Conservation (phyloP, 2,888 invertebrate species). For the Sinotaia quadrata region DNA sequence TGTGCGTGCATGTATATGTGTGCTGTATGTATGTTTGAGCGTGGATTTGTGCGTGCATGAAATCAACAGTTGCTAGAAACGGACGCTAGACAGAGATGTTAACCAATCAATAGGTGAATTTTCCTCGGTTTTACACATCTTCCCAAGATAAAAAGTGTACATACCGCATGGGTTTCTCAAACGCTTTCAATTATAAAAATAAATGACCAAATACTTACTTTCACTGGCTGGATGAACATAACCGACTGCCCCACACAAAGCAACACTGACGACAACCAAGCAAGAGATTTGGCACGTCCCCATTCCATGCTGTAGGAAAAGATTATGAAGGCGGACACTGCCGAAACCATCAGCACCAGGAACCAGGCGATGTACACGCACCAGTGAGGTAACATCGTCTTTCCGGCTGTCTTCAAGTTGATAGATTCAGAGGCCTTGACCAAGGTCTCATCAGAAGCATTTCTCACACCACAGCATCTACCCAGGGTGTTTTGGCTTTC, state of each 20-base stretch:
- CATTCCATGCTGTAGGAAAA: constrained; percentile 61
- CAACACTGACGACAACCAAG: constrained; percentile 58
- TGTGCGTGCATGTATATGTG: not conserved
- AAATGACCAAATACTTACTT: constrained; percentile 44
- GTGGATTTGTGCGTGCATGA: not conserved
- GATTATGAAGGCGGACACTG: constrained; percentile 49
- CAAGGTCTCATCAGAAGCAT: not conserved
- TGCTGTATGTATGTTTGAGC: not conserved
- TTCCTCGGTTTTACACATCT: no score
- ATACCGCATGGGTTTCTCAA: no score
- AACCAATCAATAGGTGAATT: no score
- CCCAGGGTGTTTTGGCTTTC: not conserved
- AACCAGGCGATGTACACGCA: constrained; percentile 53
- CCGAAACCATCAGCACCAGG: constrained; percentile 44
- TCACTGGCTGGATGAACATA: constrained; percentile 59
- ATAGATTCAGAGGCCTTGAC: not conserved
- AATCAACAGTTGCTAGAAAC: no score
- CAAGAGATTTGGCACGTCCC: constrained; percentile 54
- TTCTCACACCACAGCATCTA: not conserved
- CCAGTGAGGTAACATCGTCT: constrained; percentile 44
- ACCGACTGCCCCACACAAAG: constrained; percentile 59
- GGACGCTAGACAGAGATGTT: no score
- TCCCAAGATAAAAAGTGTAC: no score
- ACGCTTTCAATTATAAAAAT: no score
- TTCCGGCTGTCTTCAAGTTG: not conserved